Evolutionary conservation across 2,113 vertebrate genomes (phyloP).

Genomic region (Crotophaga sulcirostris): DNA sequence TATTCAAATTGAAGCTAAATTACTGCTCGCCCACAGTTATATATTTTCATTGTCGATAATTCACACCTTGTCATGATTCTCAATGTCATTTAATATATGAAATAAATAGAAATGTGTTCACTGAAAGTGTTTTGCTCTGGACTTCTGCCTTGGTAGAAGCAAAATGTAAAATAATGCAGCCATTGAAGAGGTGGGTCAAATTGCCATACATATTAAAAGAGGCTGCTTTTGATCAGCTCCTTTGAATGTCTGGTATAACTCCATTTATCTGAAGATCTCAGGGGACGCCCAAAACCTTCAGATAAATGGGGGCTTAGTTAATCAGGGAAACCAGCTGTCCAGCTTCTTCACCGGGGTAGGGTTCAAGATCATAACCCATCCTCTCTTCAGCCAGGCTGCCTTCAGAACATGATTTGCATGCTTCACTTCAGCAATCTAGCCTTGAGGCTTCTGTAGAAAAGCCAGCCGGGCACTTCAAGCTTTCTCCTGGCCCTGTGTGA

Average conservation of each 20-base stretch:
- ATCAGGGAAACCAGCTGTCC: constrained; percentile 64
- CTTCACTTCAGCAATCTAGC: not conserved
- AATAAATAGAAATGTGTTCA: not conserved
- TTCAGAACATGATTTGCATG: not conserved
- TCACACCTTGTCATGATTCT: not conserved
- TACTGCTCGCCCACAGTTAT: not conserved
- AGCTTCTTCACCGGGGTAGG: not conserved
- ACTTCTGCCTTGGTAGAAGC: not conserved
- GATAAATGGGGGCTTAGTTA: constrained; percentile 47
- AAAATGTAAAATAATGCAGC: constrained; percentile 39
- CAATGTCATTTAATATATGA: not conserved
- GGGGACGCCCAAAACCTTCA: not conserved
- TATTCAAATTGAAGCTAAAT: not conserved
- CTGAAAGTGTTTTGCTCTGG: not conserved
- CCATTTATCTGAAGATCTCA: constrained; percentile 49
- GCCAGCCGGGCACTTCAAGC: not conserved
- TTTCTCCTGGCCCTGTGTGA: not conserved
- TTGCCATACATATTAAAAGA: constrained; percentile 48
- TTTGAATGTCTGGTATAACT: not conserved
- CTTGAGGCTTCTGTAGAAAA: not conserved
- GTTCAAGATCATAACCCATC: constrained; percentile 11
- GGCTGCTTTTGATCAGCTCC: constrained; percentile 46
- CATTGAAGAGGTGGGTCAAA: not conserved
- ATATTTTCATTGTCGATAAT: not conserved
- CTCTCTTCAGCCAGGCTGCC: not conserved